Conservation (phyloP, 2,797 vertebrate species). For the Simalia tracyae region DNA sequence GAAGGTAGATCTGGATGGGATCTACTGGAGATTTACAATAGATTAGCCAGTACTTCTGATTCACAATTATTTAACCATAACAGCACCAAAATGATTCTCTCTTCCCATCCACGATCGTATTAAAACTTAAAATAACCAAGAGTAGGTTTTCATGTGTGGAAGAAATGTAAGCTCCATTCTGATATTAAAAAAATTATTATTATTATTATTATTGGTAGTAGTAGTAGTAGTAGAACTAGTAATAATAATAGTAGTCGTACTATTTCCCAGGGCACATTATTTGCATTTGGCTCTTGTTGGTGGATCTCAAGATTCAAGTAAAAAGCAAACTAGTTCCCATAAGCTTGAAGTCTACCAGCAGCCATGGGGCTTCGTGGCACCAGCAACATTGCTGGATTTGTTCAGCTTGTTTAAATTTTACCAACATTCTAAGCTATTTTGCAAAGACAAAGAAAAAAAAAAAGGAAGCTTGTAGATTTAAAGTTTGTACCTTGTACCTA, state of each 20-base stretch:
- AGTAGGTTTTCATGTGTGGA: neutral
- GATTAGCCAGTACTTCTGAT: neutral
- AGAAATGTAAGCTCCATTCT: neutral
- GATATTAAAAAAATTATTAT: neutral
- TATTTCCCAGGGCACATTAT: too few species aligned
- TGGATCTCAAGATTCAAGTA: neutral
- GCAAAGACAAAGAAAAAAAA: conserved; percentile 41
- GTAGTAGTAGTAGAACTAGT: neutral
- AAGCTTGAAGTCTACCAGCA: neutral
- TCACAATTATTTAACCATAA: neutral
- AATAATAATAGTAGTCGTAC: neutral
- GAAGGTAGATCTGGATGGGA: neutral
- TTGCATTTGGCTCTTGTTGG: neutral
- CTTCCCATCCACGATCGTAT: neutral
- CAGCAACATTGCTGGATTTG: neutral
- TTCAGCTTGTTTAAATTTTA: conserved; percentile 59
- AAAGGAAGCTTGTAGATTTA: conserved; percentile 61
- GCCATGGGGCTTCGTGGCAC: neutral
- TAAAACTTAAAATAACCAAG: neutral
- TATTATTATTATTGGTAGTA: neutral
- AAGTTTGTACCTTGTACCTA: conserved; percentile 79
- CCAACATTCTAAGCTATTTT: conserved; percentile 50
- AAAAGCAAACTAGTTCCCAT: neutral
- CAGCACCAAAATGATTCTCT: neutral
- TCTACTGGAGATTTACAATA: neutral